Percentiles rank a stretch among this genome's conserved stretches.
phyloP scores from a whole-genome alignment of 2,888 invertebrate genomes.

The Yponomeuta evonymella region DNA sequence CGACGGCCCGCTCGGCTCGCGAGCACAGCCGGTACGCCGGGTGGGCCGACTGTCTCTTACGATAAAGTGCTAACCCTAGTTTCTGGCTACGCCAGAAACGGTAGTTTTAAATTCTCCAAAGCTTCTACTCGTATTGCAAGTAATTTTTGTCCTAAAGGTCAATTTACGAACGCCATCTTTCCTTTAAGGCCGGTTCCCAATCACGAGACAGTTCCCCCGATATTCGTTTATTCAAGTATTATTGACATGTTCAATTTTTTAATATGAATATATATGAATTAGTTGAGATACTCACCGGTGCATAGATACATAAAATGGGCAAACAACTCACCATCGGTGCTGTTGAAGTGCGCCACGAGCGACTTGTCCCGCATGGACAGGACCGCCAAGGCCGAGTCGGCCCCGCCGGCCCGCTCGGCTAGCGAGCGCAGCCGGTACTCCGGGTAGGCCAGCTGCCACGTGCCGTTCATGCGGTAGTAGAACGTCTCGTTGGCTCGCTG shows the following conservation, averaged over 20 bases:
- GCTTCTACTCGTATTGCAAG: too few relatives aligned
- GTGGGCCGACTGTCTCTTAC: conserved; percentile 71
- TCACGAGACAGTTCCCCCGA: too few relatives aligned
- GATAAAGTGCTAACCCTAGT: too few relatives aligned
- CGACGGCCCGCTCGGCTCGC: conserved; percentile 45
- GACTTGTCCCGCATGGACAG: conserved; percentile 55
- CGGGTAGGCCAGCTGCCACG: conserved; percentile 78
- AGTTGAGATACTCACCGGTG: too few relatives aligned
- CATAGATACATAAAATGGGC: background rate
- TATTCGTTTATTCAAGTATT: too few relatives aligned
- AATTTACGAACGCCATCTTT: too few relatives aligned
- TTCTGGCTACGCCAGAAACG: too few relatives aligned
- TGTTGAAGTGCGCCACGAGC: conserved; percentile 61
- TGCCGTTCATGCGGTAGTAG: conserved; percentile 80
- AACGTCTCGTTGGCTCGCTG: conserved; percentile 78
- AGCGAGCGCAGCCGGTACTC: conserved; percentile 44
- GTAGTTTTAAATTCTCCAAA: too few relatives aligned
- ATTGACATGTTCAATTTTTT: too few relatives aligned
- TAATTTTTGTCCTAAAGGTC: too few relatives aligned
- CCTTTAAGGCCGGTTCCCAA: too few relatives aligned
- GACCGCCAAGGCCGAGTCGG: conserved; percentile 54
- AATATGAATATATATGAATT: too few relatives aligned
- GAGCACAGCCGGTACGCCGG: conserved; percentile 49
- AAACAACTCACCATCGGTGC: conserved; percentile 55
- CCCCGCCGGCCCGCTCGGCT: conserved; percentile 51